These are phyloP conservation scores for Opisthograptis luteolata DNA, from an alignment of 2,888 invertebrate species.

Conservation along the genomic window DNA sequence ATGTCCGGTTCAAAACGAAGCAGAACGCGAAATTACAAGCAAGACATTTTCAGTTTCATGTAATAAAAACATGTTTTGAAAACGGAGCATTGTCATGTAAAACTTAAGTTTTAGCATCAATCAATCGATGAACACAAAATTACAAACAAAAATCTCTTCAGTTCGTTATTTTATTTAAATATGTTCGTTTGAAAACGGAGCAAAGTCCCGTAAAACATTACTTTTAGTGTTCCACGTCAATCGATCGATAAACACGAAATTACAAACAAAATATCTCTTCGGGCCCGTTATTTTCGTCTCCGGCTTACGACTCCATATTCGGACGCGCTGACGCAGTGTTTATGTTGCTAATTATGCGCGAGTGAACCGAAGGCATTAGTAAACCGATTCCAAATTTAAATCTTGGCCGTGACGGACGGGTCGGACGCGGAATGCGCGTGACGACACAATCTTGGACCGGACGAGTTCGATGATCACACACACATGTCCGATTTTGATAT, in stretches of 20 bases:
- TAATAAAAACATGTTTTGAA: too few relatives aligned
- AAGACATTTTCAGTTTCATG: too few relatives aligned
- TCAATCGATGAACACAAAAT: too few relatives aligned
- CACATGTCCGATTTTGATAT: slow-evolving; percentile 44
- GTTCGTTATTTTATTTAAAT: too few relatives aligned
- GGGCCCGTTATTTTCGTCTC: slow-evolving; percentile 50
- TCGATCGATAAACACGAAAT: slow-evolving; percentile 20
- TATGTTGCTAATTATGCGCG: slow-evolving; percentile 64
- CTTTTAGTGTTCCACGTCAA: slow-evolving; percentile 24
- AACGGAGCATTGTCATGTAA: too few relatives aligned
- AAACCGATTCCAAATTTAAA: slow-evolving; percentile 74
- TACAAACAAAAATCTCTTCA: background rate
- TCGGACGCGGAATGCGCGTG: slow-evolving; percentile 66
- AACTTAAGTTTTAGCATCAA: too few relatives aligned
- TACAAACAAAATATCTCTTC: slow-evolving; percentile 25
- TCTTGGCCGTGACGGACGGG: slow-evolving; percentile 63
- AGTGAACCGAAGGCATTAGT: slow-evolving; percentile 47
- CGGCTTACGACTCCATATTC: slow-evolving; percentile 60
- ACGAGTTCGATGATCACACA: slow-evolving; percentile 39
- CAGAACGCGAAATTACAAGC: too few relatives aligned
- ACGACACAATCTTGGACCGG: slow-evolving; percentile 54
- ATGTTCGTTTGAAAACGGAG: background rate
- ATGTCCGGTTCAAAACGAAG: too few relatives aligned
- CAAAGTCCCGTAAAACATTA: slow-evolving; percentile 2
- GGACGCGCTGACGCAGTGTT: slow-evolving; percentile 51